Percentiles rank a stretch among this genome's conserved stretches.
Evolutionary conservation across 2,113 vertebrate genomes (phyloP).

Genomic region (Podarcis raffonei): DNA sequence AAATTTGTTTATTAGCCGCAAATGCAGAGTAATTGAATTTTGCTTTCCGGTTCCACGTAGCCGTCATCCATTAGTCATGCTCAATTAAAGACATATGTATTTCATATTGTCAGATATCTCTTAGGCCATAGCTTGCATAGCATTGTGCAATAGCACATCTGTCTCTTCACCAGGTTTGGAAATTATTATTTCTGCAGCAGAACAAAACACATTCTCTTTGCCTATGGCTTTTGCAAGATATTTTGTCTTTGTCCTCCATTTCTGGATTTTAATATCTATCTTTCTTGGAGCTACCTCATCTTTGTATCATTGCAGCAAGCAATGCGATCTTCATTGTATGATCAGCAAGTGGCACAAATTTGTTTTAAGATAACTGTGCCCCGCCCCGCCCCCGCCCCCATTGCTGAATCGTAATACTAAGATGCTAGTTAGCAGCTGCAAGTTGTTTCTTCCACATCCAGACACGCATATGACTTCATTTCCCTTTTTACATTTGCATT

Average conservation of each 20-base stretch:
- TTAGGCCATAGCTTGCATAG: not conserved
- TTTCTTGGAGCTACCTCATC: constrained; percentile 6
- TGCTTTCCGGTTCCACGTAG: constrained; percentile 16
- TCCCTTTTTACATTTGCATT: not conserved
- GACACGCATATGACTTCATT: not conserved
- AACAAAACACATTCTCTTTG: not conserved
- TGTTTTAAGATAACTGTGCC: constrained; percentile 2
- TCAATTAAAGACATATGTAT: not conserved
- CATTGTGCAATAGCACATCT: not conserved
- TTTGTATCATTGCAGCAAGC: constrained; percentile 29
- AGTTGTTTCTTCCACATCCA: not conserved
- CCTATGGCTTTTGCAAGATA: constrained; percentile 5
- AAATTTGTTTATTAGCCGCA: constrained; percentile 18
- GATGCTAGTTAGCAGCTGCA: not conserved
- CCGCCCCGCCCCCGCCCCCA: not conserved
- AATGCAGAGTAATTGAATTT: constrained; percentile 20
- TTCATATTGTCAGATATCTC: fast-evolving
- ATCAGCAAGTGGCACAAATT: not conserved
- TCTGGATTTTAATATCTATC: not conserved
- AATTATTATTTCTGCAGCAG: not conserved
- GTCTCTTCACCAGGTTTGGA: not conserved
- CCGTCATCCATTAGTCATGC: not conserved
- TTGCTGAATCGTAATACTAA: not conserved
- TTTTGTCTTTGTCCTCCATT: not conserved
- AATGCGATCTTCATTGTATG: constrained; percentile 9